Evolutionary conservation across 1,140 invertebrate genomes (phyloP).

Genomic region (Euura lappo): DNA sequence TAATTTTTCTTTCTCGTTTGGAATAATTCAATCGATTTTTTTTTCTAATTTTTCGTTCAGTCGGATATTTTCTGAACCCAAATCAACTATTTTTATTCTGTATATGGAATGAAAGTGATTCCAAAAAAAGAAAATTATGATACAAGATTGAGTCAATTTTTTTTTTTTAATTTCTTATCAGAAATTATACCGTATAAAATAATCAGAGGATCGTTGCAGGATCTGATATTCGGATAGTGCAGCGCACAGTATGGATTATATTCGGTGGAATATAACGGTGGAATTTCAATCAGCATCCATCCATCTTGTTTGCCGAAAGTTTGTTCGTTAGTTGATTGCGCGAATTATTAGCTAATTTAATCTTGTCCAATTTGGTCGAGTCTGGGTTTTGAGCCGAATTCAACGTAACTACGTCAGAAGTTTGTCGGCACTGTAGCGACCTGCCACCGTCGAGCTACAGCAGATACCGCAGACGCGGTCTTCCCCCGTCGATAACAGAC

Average conservation of each 20-base stretch:
- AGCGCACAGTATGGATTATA: too few relatives aligned
- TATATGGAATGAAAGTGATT: neutral
- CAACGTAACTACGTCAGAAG: too few relatives aligned
- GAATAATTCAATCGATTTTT: too few relatives aligned
- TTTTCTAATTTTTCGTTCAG: too few relatives aligned
- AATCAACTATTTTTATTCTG: too few relatives aligned
- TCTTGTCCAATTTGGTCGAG: slow-evolving; percentile 12
- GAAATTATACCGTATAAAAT: neutral
- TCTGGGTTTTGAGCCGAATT: too few relatives aligned
- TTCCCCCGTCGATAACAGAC: too few relatives aligned
- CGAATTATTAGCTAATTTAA: slow-evolving; percentile 19
- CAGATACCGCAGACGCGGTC: too few relatives aligned
- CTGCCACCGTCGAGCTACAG: neutral
- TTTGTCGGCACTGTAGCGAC: neutral
- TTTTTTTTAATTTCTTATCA: neutral
- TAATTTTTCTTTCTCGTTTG: too few relatives aligned
- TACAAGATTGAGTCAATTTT: neutral
- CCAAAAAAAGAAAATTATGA: neutral
- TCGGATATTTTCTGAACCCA: too few relatives aligned
- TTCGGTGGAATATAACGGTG: too few relatives aligned
- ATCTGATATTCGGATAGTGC: too few relatives aligned
- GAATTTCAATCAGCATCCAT: slow-evolving; percentile 24
- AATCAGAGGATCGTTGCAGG: neutral
- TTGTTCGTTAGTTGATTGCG: slow-evolving; percentile 27
- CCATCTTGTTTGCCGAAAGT: slow-evolving; percentile 25